Base-by-base conservation (phyloP, 2,888 invertebrate species). In the Stenurella melanura region DNA sequence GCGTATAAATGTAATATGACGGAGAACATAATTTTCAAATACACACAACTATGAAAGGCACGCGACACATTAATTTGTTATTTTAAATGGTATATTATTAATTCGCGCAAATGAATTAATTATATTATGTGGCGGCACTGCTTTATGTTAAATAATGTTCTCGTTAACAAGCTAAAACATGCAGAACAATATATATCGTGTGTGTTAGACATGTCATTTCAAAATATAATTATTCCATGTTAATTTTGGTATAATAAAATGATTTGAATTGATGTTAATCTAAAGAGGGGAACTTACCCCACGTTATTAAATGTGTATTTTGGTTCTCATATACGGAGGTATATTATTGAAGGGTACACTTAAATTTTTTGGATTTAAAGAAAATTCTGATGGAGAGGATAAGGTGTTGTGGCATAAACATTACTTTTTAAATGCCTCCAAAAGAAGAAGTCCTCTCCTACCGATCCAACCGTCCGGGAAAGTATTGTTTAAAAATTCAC, bases 41-140 rank as follows among this genome's bases (percentile, higher is more conserved):
- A 61, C 61, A 60, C 70, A 61, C 61, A 61, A 71, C 61, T 71
- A 71, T 42, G 42, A 19, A n/a, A 61, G 15, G 19, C 73, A 73
- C 73, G 73, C 73, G 73, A 73, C 73, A 64, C 56, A n/a, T n/a
- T n/a, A 73, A 64, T 73, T 73, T 73, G 73, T 73, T 64, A 56
- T 61, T 63, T 64, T 63, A 73, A 73, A 26, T 69, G 34, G 15
- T 18, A 30, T 17, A 56, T 69, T 34, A 34, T 69, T 34, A 57
- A 58, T 69, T 58, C 15, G 34, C 58, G 56, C 57, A 58, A 30
- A 68, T 54, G 42, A 66, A 26, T 54, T 67, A 67, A 67, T 67
- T 67, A 19, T 42, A 54, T 54, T 54, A 67, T n/a, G 54, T 54
- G 42, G 42, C 54, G n/a, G 67, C 50, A 67, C 6, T 34, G 38